Evolutionary conservation across 2,888 invertebrate species (phyloP).

Genomic region (Nemoura dubitans): DNA sequence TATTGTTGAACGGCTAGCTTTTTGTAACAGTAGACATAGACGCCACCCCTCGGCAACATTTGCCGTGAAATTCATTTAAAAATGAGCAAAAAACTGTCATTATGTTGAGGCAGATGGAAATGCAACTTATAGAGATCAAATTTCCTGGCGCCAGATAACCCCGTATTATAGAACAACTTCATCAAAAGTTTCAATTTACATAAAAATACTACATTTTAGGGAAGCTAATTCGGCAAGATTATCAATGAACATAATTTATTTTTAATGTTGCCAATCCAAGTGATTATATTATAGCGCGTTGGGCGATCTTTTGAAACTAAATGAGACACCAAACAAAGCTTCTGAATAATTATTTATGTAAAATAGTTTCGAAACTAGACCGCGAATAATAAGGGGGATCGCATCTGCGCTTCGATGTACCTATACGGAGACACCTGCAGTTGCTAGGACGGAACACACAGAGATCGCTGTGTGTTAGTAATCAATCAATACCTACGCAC

Average conservation of each 20-base stretch:
- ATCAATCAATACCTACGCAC: background rate
- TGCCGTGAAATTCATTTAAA: background rate
- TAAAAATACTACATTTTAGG: background rate
- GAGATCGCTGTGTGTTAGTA: background rate
- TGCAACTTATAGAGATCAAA: background rate
- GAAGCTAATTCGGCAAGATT: too few species aligned
- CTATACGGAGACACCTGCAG: background rate
- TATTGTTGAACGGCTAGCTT: background rate
- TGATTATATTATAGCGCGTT: background rate
- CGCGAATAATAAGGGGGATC: background rate
- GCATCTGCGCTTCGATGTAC: background rate
- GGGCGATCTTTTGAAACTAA: background rate
- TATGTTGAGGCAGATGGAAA: background rate
- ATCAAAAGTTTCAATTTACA: background rate
- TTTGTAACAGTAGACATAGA: background rate
- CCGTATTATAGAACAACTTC: background rate
- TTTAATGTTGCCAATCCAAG: background rate
- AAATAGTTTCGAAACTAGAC: background rate
- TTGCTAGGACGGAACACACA: background rate
- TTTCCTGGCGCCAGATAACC: background rate
- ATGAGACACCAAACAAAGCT: background rate
- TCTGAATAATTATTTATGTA: background rate
- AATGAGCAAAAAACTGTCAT: slow-evolving; percentile 3
- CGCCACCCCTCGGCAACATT: background rate
- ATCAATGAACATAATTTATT: background rate